These are phyloP conservation scores for Clostera curtula DNA, from an alignment of 2,888 invertebrate species.

Conservation along the genomic window DNA sequence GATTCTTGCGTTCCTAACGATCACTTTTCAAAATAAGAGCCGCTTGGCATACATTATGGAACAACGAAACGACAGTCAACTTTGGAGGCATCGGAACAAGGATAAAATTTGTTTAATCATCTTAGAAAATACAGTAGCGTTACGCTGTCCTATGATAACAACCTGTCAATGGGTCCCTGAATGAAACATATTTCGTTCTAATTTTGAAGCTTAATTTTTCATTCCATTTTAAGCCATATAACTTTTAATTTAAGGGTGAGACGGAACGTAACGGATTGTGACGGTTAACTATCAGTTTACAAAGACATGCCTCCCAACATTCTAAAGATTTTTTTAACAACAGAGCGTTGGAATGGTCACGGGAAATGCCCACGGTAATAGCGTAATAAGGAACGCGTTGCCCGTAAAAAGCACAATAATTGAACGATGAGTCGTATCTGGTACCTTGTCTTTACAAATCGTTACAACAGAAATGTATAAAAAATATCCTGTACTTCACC, in stretches of 20 bases:
- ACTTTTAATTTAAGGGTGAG: not conserved
- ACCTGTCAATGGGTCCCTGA: constrained; percentile 19
- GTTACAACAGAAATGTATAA: too few species aligned
- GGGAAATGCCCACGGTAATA: constrained; percentile 40
- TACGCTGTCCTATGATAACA: constrained; percentile 18
- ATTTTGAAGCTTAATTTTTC: constrained; percentile 1
- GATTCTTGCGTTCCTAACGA: constrained; percentile 7
- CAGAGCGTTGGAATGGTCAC: constrained; percentile 29
- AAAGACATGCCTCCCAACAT: constrained; percentile 19
- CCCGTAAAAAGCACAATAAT: constrained; percentile 5
- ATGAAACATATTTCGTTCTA: constrained; percentile 14
- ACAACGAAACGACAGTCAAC: constrained; percentile 5
- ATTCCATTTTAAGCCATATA: constrained; percentile 6
- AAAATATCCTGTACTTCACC: too few species aligned
- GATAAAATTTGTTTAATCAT: constrained; percentile 4
- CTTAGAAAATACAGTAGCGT: constrained; percentile 15
- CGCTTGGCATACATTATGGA: constrained; percentile 7
- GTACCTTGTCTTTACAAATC: too few species aligned
- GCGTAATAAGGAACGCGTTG: constrained; percentile 6
- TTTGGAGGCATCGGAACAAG: constrained; percentile 3
- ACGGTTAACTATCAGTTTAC: constrained; percentile 19
- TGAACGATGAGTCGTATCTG: too few species aligned
- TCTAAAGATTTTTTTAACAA: constrained; percentile 19
- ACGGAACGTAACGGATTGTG: constrained; percentile 6
- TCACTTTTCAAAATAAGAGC: constrained; percentile 12